A percentile compares a stretch with the other conserved stretches of the same genome.
These are phyloP conservation scores for Drosophila guanche DNA, from an alignment of 1,140 invertebrate species.

Conservation along the genomic window DNA sequence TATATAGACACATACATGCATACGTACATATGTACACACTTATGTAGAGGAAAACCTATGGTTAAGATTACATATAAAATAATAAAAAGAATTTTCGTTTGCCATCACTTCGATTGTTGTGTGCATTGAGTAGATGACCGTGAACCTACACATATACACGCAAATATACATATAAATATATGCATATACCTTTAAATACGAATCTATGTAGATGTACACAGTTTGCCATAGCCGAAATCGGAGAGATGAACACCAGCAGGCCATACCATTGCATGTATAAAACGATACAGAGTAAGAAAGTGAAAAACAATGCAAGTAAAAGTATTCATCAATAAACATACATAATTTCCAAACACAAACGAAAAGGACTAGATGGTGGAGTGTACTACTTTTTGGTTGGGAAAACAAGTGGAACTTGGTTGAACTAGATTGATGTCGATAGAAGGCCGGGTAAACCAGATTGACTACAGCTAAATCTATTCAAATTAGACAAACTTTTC, in stretches of 20 bases:
- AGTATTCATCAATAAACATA: slow-evolving; percentile 71
- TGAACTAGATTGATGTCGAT: no score
- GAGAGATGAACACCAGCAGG: slow-evolving; percentile 23
- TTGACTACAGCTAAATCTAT: no score
- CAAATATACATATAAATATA: slow-evolving; percentile 18
- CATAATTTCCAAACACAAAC: slow-evolving; percentile 52
- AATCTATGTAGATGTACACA: slow-evolving; percentile 31
- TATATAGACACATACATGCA: slow-evolving; percentile 17
- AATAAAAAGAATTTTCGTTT: slow-evolving; percentile 32
- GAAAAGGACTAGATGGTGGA: no score
- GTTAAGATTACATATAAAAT: slow-evolving; percentile 24
- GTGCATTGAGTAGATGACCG: slow-evolving; percentile 37
- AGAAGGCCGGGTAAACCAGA: no score
- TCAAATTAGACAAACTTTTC: no score
- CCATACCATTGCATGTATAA: slow-evolving; percentile 50
- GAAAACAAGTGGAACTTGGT: no score
- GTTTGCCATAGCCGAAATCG: slow-evolving; percentile 44
- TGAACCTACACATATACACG: slow-evolving; percentile 45
- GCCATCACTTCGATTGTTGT: slow-evolving; percentile 55
- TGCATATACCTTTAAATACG: slow-evolving; percentile 21
- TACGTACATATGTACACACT: slow-evolving; percentile 11
- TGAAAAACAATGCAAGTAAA: slow-evolving; percentile 65
- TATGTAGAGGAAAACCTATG: slow-evolving; percentile 7
- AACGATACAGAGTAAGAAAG: slow-evolving; percentile 50
- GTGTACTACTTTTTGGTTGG: no score